These are phyloP conservation scores for Otis tarda DNA, from an alignment of 2,113 vertebrate genomes.

Conservation along the genomic window DNA sequence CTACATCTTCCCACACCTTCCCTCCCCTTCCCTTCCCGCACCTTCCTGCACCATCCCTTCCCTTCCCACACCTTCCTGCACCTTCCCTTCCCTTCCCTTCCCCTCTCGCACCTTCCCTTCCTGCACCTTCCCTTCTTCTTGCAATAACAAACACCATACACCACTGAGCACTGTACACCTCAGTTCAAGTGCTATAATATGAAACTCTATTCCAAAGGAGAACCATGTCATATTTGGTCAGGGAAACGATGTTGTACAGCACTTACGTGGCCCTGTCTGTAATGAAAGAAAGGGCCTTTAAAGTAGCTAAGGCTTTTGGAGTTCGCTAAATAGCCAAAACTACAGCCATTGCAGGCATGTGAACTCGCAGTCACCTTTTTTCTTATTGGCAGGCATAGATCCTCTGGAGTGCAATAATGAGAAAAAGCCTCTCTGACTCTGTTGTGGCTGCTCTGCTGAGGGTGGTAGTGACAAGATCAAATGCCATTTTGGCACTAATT, in stretches of 20 bases:
- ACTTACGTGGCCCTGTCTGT: neutral
- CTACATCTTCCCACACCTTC: neutral
- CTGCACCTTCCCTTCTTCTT: neutral
- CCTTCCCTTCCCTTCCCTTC: no score
- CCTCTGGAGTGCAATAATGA: conserved; percentile 38
- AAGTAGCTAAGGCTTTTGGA: conserved; percentile 12
- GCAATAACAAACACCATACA: neutral
- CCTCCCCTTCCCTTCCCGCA: neutral
- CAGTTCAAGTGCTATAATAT: neutral
- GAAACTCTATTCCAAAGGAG: neutral
- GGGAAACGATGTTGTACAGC: conserved; percentile 11
- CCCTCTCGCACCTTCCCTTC: no score
- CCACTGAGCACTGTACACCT: neutral
- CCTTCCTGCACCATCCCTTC: neutral
- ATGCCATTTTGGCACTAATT: conserved; percentile 55
- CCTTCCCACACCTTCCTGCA: no score
- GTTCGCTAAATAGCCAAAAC: conserved; percentile 41
- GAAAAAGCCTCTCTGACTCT: conserved; percentile 39
- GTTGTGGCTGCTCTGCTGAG: conserved; percentile 52
- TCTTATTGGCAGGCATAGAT: conserved; percentile 38
- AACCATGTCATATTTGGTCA: neutral
- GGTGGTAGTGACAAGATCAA: conserved; percentile 63
- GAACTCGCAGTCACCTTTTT: conserved; percentile 58
- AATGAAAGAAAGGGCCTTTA: neutral
- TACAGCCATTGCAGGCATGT: neutral